Conservation (phyloP, 2,113 vertebrate genomes). For the Pristiophorus japonicus region DNA sequence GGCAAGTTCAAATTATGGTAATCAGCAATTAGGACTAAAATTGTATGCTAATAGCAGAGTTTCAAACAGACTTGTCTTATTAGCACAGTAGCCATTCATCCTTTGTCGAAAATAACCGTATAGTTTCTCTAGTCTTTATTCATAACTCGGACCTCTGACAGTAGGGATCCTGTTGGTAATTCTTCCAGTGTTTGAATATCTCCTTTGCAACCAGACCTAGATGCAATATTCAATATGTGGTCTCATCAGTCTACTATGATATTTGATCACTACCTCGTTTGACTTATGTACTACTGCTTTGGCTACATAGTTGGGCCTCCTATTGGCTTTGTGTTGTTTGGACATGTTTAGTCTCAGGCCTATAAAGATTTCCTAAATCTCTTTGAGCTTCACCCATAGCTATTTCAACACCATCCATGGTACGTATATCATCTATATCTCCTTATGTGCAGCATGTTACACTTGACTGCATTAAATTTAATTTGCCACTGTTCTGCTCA, state of each 20-base stretch:
- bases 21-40: too few relatives aligned
- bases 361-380: background rate
- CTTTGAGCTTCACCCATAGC: background rate
- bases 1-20: too few relatives aligned
- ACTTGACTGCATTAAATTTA: background rate
- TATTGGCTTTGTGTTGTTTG: background rate
- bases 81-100: too few relatives aligned
- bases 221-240: background rate
- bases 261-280: background rate
- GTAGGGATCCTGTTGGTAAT: background rate
- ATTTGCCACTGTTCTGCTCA: background rate
- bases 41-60: too few relatives aligned
- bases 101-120: too few relatives aligned
- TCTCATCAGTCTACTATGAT: background rate
- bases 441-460: background rate
- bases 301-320: background rate
- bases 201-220: background rate
- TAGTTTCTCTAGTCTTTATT: background rate
- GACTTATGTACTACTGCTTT: background rate
- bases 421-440: background rate
- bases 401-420: constrained; percentile 3
- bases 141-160: background rate
- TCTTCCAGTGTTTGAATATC: background rate
- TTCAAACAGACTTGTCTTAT: too few relatives aligned
- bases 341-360: background rate